Evolutionary conservation across 2,888 invertebrate species (phyloP).

Genomic region (Perizoma flavofasciatum): DNA sequence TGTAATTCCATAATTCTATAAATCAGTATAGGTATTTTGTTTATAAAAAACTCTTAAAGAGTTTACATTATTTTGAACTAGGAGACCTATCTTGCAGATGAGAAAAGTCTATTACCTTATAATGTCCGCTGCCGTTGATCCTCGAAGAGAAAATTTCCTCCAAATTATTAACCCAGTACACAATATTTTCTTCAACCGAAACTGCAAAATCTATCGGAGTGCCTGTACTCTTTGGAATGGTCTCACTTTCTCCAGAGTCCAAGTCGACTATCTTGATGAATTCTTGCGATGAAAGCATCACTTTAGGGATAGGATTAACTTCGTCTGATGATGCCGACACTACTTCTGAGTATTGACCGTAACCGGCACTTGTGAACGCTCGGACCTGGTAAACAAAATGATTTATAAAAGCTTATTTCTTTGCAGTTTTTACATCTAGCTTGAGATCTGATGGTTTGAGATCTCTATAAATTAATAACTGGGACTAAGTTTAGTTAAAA

Average conservation of each 20-base stretch:
- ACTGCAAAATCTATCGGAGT: slow-evolving; percentile 88
- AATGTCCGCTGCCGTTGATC: slow-evolving; percentile 80
- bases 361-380: slow-evolving; percentile 91
- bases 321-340: slow-evolving; percentile 85
- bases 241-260: slow-evolving; percentile 86
- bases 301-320: slow-evolving; percentile 90
- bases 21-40: too few relatives aligned
- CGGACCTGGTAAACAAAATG: slow-evolving; percentile 84
- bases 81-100: too few relatives aligned
- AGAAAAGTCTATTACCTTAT: slow-evolving; percentile 56
- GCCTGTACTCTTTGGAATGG: slow-evolving; percentile 85
- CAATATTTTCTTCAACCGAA: slow-evolving; percentile 87
- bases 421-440: too few relatives aligned
- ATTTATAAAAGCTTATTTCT: background rate
- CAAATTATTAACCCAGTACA: slow-evolving; percentile 93
- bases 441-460: too few relatives aligned
- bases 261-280: slow-evolving; percentile 90
- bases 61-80: too few relatives aligned
- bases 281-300: slow-evolving; percentile 89
- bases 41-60: too few relatives aligned
- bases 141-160: slow-evolving; percentile 87
- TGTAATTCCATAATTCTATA: too few relatives aligned
- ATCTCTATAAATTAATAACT: too few relatives aligned
- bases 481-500: too few relatives aligned
- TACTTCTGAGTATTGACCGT: slow-evolving; percentile 87